phyloP scores from a whole-genome alignment of 1,140 invertebrate genomes.

The Sitobion miscanthi region DNA sequence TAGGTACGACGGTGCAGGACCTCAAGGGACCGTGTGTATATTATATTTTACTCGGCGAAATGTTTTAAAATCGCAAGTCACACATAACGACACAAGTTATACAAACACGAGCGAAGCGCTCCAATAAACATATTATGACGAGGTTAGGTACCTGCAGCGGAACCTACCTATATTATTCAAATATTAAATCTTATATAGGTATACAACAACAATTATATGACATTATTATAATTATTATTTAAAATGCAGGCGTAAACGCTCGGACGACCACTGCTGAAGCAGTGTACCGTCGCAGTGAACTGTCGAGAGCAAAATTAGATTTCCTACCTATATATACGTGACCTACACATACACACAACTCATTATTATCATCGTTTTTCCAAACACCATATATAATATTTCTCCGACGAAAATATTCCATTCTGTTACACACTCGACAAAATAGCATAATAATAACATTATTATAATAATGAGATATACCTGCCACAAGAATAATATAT shows the following conservation, averaged over 20 bases:
- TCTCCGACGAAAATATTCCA: neutral
- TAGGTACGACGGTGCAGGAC: neutral
- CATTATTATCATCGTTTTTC: neutral
- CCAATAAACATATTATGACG: neutral
- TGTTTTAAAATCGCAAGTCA: slow-evolving; percentile 24
- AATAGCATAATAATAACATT: neutral
- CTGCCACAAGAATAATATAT: neutral
- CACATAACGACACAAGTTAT: neutral
- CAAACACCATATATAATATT: neutral
- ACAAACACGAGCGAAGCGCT: too few relatives aligned
- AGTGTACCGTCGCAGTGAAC: too few relatives aligned
- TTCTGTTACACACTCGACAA: neutral
- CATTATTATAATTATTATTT: too few relatives aligned
- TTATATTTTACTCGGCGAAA: neutral
- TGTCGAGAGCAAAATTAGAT: neutral
- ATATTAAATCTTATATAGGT: neutral
- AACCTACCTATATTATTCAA: neutral
- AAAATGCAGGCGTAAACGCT: too few relatives aligned
- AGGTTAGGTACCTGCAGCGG: too few relatives aligned
- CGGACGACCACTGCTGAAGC: too few relatives aligned
- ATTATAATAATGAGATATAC: slow-evolving; percentile 26
- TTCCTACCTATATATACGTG: too few relatives aligned
- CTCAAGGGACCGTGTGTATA: neutral
- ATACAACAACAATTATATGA: neutral
- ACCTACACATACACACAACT: neutral